phyloP scores from a whole-genome alignment of 2,797 vertebrate genomes.

The Acanthornis magna region DNA sequence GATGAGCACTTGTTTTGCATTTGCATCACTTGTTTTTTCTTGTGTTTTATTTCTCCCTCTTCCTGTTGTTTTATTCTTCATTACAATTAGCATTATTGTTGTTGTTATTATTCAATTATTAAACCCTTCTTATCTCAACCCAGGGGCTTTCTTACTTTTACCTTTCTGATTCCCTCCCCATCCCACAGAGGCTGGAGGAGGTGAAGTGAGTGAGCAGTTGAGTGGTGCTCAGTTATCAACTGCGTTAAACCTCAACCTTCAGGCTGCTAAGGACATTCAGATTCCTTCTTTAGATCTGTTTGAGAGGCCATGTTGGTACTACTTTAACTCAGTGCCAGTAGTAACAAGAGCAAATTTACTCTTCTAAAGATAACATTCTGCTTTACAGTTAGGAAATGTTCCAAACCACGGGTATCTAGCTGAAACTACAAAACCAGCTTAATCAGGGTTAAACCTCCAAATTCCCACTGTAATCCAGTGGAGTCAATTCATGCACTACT shows the following conservation, averaged over 20 bases:
- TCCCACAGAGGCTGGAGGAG: neutral
- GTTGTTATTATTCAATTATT: neutral
- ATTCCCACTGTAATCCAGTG: neutral
- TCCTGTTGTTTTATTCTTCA: neutral
- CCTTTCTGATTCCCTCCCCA: neutral
- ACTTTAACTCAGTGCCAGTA: neutral
- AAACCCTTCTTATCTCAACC: neutral
- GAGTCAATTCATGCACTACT: neutral
- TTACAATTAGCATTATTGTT: neutral
- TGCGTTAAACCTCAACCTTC: neutral
- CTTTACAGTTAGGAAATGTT: neutral
- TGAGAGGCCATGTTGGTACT: neutral
- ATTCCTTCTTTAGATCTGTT: neutral
- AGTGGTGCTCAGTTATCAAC: neutral
- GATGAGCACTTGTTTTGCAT: neutral
- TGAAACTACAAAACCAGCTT: neutral
- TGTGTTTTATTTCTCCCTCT: neutral
- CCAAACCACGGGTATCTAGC: neutral
- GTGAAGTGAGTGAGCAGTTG: neutral
- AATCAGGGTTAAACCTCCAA: neutral
- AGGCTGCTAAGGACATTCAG: neutral
- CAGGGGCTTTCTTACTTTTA: neutral
- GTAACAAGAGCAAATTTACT: neutral
- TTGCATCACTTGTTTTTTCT: neutral
- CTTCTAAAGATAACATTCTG: neutral